Percentiles rank a stretch among this genome's conserved stretches.
Conservation (phyloP, 2,888 invertebrate species). For the Poecilus cupreus region DNA sequence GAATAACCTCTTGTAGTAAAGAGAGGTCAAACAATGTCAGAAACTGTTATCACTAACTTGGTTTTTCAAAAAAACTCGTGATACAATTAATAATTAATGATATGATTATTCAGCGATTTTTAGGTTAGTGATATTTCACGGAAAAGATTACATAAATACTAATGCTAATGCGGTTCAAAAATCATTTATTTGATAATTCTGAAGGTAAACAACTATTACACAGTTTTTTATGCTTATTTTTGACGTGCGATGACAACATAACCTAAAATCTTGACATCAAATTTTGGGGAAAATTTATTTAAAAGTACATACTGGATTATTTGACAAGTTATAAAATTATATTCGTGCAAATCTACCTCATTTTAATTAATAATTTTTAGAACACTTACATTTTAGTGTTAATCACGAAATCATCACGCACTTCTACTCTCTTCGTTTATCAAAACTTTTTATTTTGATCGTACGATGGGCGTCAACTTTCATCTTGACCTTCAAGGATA, state of each 20-base stretch:
- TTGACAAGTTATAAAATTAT: too few species aligned
- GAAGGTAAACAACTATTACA: neutral
- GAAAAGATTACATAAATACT: neutral
- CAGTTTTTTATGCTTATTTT: neutral
- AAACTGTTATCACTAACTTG: neutral
- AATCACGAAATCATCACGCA: neutral
- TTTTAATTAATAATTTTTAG: too few species aligned
- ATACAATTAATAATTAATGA: neutral
- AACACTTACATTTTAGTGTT: neutral
- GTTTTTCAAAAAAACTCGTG: neutral
- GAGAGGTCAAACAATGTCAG: constrained; percentile 33
- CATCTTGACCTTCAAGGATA: too few species aligned
- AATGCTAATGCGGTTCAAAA: neutral
- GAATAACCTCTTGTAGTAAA: neutral
- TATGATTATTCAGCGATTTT: neutral
- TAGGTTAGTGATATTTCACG: neutral
- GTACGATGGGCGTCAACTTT: too few species aligned
- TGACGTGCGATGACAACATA: constrained; percentile 7
- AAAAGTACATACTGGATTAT: neutral
- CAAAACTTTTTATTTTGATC: neutral
- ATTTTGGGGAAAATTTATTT: neutral
- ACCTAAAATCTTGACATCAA: neutral
- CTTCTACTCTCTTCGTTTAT: neutral
- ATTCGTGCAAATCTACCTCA: too few species aligned
- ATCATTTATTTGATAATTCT: neutral